Evolutionary conservation across 2,113 vertebrate genomes (phyloP).

Genomic region (Tricholaema leucomelas): DNA sequence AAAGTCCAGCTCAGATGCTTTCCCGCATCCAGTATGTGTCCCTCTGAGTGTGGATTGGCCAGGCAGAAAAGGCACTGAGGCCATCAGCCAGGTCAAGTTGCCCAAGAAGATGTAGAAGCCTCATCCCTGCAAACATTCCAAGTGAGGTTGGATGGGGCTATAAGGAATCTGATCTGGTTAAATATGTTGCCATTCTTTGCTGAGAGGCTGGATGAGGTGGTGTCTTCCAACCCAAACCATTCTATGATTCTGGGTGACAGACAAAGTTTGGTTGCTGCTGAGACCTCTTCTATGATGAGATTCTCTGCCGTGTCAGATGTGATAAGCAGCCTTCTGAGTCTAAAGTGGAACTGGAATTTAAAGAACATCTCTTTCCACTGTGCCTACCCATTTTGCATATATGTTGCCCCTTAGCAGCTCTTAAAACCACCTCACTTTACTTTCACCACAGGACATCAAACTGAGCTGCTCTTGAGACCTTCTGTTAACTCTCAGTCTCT

Average conservation of each 20-base stretch:
- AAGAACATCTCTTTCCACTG: background rate
- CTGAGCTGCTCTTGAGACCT: background rate
- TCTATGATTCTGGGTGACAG: rapidly evolving
- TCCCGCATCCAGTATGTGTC: background rate
- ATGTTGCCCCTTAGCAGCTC: background rate
- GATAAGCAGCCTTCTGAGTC: background rate
- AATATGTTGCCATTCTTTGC: background rate
- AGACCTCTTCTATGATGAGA: rapidly evolving
- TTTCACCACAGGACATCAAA: rapidly evolving
- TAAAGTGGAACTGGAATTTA: background rate
- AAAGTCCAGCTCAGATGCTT: background rate
- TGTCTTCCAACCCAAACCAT: rapidly evolving
- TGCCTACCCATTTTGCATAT: background rate
- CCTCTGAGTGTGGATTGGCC: background rate
- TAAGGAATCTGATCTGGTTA: background rate
- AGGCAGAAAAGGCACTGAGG: background rate
- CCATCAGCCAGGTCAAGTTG: rapidly evolving
- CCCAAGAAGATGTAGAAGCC: rapidly evolving
- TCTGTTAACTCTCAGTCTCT: background rate
- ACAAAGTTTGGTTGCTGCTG: background rate
- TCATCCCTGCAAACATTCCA: background rate
- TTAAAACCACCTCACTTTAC: rapidly evolving
- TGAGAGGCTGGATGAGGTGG: rapidly evolving
- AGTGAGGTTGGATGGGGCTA: background rate
- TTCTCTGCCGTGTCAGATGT: background rate